Conservation (phyloP, 2,113 vertebrate species). For the Podarcis cretensis region DNA sequence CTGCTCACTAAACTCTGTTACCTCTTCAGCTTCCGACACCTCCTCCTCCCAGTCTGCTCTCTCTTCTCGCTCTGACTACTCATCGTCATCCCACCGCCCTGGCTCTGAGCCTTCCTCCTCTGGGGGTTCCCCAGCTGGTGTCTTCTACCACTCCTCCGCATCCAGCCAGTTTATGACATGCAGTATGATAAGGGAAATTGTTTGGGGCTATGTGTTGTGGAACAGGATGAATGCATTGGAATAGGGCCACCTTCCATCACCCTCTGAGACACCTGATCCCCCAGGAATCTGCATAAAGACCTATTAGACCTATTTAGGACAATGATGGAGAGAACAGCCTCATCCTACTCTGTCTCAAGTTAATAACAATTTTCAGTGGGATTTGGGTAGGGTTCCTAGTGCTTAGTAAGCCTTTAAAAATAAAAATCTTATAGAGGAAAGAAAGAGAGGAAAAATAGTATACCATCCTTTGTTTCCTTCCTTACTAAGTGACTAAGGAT, state of each 20-base stretch:
- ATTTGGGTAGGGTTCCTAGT: not conserved
- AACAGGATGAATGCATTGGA: not conserved
- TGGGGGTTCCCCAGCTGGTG: no score
- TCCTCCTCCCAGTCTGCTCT: no score
- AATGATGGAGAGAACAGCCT: rapidly evolving
- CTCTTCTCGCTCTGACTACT: no score
- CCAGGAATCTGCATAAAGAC: not conserved
- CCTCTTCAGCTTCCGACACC: no score
- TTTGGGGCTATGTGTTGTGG: not conserved
- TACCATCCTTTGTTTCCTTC: not conserved
- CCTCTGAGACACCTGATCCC: not conserved
- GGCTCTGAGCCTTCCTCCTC: no score
- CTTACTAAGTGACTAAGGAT: not conserved
- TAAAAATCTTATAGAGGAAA: not conserved
- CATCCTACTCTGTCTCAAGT: not conserved
- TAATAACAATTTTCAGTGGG: not conserved
- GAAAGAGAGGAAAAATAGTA: not conserved
- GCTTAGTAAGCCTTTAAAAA: not conserved
- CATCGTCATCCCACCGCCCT: no score
- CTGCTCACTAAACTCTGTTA: no score
- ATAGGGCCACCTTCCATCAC: no score
- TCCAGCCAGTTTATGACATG: not conserved
- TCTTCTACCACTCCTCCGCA: no score
- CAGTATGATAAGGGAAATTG: not conserved
- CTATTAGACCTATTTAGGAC: not conserved